A percentile compares a stretch with the other conserved stretches of the same genome.
Conservation (phyloP, 2,797 vertebrate species). For the Gambusia yucatana region DNA sequence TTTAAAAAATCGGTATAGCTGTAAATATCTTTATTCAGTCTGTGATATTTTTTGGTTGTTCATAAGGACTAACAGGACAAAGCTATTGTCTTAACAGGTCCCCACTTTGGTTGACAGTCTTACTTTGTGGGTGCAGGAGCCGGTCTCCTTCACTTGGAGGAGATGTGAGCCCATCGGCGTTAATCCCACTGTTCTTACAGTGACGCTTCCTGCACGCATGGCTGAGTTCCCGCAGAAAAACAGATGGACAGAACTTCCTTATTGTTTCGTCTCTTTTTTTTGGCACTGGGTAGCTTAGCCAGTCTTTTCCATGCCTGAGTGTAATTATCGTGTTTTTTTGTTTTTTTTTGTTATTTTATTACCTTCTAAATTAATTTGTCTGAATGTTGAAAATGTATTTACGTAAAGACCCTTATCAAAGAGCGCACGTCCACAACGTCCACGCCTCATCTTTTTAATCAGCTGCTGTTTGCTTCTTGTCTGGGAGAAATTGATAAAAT, state of each 20-base stretch:
- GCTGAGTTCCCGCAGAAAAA: constrained; percentile 69
- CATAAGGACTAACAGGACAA: not conserved
- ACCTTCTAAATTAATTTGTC: not conserved
- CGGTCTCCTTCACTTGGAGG: constrained; percentile 58
- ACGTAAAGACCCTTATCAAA: constrained; percentile 37
- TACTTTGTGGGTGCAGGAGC: constrained; percentile 43
- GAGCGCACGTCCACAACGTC: constrained; percentile 18
- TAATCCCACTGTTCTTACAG: constrained; percentile 71
- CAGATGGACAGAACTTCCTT: constrained; percentile 78
- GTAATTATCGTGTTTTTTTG: not conserved
- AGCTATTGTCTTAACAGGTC: not conserved
- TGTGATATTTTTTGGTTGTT: not conserved
- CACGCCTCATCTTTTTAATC: constrained; percentile 54
- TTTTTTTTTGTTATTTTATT: not conserved
- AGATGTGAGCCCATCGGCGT: constrained; percentile 66
- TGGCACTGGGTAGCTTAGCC: constrained; percentile 26
- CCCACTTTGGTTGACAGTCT: constrained; percentile 55
- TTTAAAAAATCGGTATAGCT: not conserved
- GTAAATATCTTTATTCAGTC: not conserved
- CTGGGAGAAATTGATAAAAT: constrained; percentile 56
- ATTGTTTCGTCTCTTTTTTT: constrained; percentile 37
- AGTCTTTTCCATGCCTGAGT: constrained; percentile 29
- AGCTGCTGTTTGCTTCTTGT: constrained; percentile 29
- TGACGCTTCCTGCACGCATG: constrained; percentile 66
- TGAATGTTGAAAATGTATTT: constrained; percentile 6